phyloP scores from a whole-genome alignment of 2,113 vertebrate genomes.

The Cryptomyrus ogoouensis region DNA sequence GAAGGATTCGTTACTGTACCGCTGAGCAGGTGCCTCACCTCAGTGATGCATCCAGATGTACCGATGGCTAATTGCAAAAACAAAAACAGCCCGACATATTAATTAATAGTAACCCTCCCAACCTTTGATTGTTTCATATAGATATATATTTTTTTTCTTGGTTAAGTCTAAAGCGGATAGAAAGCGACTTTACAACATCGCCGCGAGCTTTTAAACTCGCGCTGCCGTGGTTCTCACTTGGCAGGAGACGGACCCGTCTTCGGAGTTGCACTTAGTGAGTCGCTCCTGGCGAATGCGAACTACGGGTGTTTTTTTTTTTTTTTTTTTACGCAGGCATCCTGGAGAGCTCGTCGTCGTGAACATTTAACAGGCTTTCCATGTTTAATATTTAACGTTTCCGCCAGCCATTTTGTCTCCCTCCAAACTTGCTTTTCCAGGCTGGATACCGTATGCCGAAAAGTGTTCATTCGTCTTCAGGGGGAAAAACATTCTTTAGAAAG shows the following conservation, averaged over 20 bases:
- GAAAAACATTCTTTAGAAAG: neutral
- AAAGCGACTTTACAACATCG: neutral
- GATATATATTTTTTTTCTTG: neutral
- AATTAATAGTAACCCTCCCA: neutral
- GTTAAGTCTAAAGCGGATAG: neutral
- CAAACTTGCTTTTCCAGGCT: neutral
- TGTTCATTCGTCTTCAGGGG: neutral
- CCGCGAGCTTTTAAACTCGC: neutral
- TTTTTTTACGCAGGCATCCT: neutral
- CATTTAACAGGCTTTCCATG: constrained; percentile 8
- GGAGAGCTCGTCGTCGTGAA: neutral
- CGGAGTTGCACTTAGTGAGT: neutral
- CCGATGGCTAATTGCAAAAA: neutral
- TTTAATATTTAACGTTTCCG: constrained; percentile 3
- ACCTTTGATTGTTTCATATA: neutral
- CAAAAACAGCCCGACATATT: neutral
- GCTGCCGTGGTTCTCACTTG: neutral
- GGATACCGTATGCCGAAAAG: neutral
- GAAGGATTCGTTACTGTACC: neutral
- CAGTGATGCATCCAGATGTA: neutral
- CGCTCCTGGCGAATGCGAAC: neutral
- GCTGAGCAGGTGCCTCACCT: neutral
- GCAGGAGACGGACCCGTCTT: neutral
- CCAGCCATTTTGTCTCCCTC: neutral
- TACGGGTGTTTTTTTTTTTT: neutral